phyloP scores from a whole-genome alignment of 2,113 vertebrate genomes.

The Ceuthmochares aereus region DNA sequence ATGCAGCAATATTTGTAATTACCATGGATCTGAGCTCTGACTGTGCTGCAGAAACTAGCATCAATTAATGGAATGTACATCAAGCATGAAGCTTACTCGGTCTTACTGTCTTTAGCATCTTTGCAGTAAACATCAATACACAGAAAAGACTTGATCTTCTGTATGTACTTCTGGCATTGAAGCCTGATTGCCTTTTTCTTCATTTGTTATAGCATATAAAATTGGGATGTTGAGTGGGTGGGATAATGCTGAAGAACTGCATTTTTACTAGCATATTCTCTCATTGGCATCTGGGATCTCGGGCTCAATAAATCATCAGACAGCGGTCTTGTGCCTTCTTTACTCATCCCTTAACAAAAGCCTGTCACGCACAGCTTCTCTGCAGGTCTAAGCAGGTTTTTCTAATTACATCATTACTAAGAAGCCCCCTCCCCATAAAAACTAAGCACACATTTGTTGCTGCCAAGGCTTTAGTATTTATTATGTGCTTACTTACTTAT shows the following conservation, averaged over 20 bases:
- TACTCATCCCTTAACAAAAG: not conserved
- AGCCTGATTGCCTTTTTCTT: not conserved
- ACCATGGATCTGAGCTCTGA: not conserved
- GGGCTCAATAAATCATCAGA: not conserved
- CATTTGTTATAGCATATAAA: not conserved
- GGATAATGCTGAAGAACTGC: not conserved
- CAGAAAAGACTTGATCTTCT: not conserved
- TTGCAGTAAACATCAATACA: not conserved
- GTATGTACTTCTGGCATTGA: not conserved
- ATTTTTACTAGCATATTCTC: not conserved
- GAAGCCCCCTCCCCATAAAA: not conserved
- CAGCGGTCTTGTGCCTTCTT: not conserved
- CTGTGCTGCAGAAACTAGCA: not conserved
- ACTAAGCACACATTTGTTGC: not conserved
- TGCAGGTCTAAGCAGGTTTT: not conserved
- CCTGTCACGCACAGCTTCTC: not conserved
- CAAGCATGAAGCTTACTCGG: not conserved
- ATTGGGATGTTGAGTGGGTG: not conserved
- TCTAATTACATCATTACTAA: too few species aligned
- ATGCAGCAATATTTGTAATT: not conserved
- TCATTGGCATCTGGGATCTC: not conserved
- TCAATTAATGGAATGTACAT: not conserved
- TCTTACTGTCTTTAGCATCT: not conserved
- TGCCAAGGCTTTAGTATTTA: not conserved
- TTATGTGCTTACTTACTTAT: not conserved